phyloP scores from a whole-genome alignment of 2,797 vertebrate species.

The Leptatherina wallacei region DNA sequence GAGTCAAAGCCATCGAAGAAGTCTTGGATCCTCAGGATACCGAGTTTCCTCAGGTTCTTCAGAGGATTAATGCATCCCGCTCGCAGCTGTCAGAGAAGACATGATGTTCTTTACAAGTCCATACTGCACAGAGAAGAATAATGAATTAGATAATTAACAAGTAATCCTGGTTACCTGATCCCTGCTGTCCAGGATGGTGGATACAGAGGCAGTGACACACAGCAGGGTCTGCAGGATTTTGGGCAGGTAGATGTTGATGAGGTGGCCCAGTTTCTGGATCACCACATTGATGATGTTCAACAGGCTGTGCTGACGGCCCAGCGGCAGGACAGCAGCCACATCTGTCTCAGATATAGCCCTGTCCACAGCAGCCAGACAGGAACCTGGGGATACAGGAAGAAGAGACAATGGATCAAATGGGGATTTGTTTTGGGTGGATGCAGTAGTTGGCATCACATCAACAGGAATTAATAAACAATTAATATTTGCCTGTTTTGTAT shows the following conservation, averaged over 20 bases:
- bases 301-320: conserved; percentile 94
- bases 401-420: neutral
- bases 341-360: conserved; percentile 83
- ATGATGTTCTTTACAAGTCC: neutral
- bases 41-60: conserved; percentile 93
- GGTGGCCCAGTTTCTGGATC: conserved; percentile 91
- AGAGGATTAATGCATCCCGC: conserved; percentile 89
- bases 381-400: conserved; percentile 65
- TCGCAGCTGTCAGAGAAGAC: conserved; percentile 82
- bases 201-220: conserved; percentile 88
- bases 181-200: conserved; percentile 85
- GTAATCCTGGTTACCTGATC: conserved; percentile 83
- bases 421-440: too few relatives aligned
- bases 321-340: conserved; percentile 86
- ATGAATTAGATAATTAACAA: neutral
- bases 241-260: conserved; percentile 88
- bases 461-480: too few relatives aligned
- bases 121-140: neutral
- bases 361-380: conserved; percentile 87
- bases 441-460: too few relatives aligned
- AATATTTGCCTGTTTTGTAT: too few relatives aligned
- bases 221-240: conserved; percentile 94
- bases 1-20: conserved; percentile 92
- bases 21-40: conserved; percentile 88
- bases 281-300: conserved; percentile 90